Conservation (phyloP, 2,113 vertebrate species). For the Rhynchopsitta pachyrhyncha region DNA sequence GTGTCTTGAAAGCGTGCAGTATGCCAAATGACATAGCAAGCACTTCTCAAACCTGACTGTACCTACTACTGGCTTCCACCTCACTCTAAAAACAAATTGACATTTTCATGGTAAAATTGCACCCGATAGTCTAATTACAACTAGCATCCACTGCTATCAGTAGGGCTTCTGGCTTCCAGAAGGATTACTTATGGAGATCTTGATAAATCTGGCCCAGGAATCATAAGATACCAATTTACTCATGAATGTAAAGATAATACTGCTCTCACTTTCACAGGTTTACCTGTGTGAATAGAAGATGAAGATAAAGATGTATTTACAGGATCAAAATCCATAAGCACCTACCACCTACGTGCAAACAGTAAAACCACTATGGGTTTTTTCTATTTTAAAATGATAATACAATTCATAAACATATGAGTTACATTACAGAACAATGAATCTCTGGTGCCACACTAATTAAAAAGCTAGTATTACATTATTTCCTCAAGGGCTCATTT, state of each 20-base stretch:
- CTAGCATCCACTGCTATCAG: not conserved
- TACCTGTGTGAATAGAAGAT: not conserved
- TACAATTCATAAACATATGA: constrained; percentile 71
- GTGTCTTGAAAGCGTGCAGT: not conserved
- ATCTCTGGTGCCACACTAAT: constrained; percentile 77
- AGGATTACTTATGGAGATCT: not conserved
- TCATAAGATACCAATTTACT: not conserved
- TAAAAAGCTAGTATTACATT: constrained; percentile 80
- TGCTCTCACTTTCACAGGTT: not conserved
- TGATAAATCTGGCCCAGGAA: not conserved
- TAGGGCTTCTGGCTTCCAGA: not conserved
- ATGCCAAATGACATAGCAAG: not conserved
- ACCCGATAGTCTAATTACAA: not conserved
- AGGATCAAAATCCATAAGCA: not conserved
- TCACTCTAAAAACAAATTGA: not conserved
- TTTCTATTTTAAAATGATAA: constrained; percentile 43
- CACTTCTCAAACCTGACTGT: not conserved
- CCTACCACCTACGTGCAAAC: not conserved
- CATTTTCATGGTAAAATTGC: not conserved
- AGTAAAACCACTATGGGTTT: not conserved
- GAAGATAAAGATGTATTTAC: not conserved
- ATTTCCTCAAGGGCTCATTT: constrained; percentile 79
- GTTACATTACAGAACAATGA: constrained; percentile 65
- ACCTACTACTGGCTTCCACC: not conserved
- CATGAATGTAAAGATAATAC: not conserved